Conservation (phyloP, 2,888 invertebrate genomes). For the Incurvaria masculella region DNA sequence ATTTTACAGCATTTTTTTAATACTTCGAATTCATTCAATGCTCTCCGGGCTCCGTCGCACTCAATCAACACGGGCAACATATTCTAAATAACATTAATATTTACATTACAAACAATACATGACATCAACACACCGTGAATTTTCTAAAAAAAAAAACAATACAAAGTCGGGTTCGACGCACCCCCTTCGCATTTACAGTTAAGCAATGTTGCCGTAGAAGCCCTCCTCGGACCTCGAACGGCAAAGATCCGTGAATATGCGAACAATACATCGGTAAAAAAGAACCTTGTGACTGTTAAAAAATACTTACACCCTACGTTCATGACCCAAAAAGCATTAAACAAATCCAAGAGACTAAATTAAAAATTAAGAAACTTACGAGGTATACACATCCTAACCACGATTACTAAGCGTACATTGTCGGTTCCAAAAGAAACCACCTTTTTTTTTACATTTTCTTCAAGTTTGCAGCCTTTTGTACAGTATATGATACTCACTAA, state of each 20-base stretch:
- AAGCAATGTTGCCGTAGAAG: conserved; percentile 23
- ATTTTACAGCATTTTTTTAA: conserved; percentile 35
- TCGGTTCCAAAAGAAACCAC: conserved; percentile 35
- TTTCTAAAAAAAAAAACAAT: conserved; percentile 22
- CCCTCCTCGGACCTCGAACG: conserved; percentile 23
- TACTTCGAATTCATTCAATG: conserved; percentile 24
- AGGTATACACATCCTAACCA: conserved; percentile 46
- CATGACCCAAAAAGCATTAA: conserved; percentile 9
- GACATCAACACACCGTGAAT: conserved; percentile 13
- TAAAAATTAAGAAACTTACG: conserved; percentile 43
- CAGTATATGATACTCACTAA: conserved; percentile 53
- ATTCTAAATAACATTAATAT: conserved; percentile 6
- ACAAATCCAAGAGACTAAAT: background rate
- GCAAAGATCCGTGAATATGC: conserved; percentile 6
- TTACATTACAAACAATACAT: conserved; percentile 6
- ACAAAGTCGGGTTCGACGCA: too few species aligned
- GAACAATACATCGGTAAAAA: conserved; percentile 17
- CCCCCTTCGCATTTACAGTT: conserved; percentile 42
- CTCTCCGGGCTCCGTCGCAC: conserved; percentile 15
- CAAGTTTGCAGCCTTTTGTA: conserved; percentile 49
- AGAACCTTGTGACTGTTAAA: conserved; percentile 21
- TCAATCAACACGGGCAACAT: background rate
- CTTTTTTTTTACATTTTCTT: conserved; percentile 46
- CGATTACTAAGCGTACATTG: conserved; percentile 52
- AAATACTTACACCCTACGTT: conserved; percentile 24